phyloP scores from a whole-genome alignment of 2,888 invertebrate genomes.

The Eucriotettix oculatus region DNA sequence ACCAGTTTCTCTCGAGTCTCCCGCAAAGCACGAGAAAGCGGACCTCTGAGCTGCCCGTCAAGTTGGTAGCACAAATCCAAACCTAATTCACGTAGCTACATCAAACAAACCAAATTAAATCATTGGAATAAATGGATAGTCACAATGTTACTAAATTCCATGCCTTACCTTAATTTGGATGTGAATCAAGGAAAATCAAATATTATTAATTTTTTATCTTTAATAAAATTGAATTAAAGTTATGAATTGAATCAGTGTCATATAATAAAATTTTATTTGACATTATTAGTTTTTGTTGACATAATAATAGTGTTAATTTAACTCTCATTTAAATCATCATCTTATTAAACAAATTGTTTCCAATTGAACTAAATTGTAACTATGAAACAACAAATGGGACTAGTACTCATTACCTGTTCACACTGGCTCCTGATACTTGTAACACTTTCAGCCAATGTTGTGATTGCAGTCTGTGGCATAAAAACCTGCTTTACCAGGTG shows the following conservation, averaged over 20 bases:
- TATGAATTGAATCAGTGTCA: too few species aligned
- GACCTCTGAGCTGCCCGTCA: constrained; percentile 65
- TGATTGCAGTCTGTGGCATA: constrained; percentile 71
- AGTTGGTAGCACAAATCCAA: constrained; percentile 84
- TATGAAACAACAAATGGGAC: too few species aligned
- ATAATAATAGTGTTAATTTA: too few species aligned
- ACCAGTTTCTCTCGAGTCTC: constrained; percentile 67
- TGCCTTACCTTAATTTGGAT: constrained; percentile 18
- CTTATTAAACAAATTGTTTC: too few species aligned
- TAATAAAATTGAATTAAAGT: too few species aligned
- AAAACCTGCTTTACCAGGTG: constrained; percentile 79
- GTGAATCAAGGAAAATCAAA: neutral
- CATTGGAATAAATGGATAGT: neutral
- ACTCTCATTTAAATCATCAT: too few species aligned
- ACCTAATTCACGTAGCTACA: constrained; percentile 41
- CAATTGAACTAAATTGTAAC: too few species aligned
- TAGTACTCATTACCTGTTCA: constrained; percentile 30
- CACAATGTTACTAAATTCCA: constrained; percentile 6
- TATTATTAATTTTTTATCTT: neutral
- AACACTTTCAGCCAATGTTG: constrained; percentile 73
- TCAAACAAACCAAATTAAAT: neutral
- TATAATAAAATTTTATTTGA: too few species aligned
- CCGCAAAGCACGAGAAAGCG: constrained; percentile 55
- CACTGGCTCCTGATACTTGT: constrained; percentile 62
- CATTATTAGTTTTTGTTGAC: too few species aligned